Conservation (phyloP, 1,140 invertebrate species). For the Phymorhynchus buccinoides region DNA sequence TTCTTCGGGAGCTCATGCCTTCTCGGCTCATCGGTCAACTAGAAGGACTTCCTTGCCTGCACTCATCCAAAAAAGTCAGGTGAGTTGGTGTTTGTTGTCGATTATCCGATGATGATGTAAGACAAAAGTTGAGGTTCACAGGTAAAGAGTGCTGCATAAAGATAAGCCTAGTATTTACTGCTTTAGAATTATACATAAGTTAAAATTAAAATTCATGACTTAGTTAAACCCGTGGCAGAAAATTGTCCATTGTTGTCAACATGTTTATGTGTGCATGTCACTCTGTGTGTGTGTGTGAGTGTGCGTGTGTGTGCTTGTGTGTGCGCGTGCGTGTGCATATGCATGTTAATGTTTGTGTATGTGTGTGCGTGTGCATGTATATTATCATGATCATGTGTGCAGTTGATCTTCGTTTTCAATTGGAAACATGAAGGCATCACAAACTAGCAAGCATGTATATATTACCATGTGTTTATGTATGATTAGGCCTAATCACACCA, state of each 20-base stretch:
- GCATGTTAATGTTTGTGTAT: neutral
- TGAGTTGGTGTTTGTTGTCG: conserved; percentile 46
- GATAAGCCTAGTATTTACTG: neutral
- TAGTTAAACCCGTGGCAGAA: neutral
- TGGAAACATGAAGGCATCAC: no score
- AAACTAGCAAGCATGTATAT: neutral
- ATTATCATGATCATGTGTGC: neutral
- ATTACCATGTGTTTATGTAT: neutral
- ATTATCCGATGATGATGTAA: neutral
- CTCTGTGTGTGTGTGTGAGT: neutral
- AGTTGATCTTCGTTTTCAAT: no score
- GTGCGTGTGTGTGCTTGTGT: conserved; percentile 10
- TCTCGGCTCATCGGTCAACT: conserved; percentile 61
- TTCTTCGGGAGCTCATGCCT: conserved; percentile 65
- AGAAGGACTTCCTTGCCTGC: conserved; percentile 72
- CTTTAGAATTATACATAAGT: neutral
- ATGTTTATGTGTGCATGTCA: neutral
- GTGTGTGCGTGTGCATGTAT: neutral
- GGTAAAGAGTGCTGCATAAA: neutral
- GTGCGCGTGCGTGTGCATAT: neutral
- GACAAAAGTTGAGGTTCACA: neutral
- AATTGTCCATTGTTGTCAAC: neutral
- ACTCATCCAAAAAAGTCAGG: conserved; percentile 71
- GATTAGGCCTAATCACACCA: neutral
- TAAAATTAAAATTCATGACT: no score